Evolutionary conservation across 2,888 invertebrate species (phyloP), one percentile per base, ranked within the genome.

Genomic region (Heteropelma amictum): DNA sequence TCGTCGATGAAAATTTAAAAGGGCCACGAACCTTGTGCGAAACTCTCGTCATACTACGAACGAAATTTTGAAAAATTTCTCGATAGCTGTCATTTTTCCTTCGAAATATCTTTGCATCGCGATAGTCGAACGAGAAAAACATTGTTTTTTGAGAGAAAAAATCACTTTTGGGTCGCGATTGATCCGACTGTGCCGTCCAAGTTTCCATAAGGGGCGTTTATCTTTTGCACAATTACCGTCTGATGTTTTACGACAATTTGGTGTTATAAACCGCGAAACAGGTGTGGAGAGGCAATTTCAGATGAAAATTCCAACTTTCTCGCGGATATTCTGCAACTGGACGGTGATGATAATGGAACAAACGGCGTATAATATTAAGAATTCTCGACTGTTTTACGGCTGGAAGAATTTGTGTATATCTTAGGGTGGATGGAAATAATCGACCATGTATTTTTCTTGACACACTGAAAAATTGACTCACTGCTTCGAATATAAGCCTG

Each of bases 221-320:
- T 17, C 21, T 49, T 42, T 30, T 17, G 23, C 42, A 28, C 26
- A 58, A 65, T 58, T 53, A 23, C 21, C 3, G 19, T 30, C 30
- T n/a, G 33, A 65, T 33, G 35, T 61, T 54, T 70, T 65, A 72
- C 35, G 45, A 60, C 65, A 51, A 45, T 53, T 42, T 10, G n/a
- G 6, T 26, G 26, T 19, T 19, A 35, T 30, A 60, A 40, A 65
- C 6, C 10, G 8, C 56, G 40, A n/a, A 23, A 40, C 56, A 21
- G 38, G 45, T 61, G 60, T 53, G 69, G 8, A 19, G 30, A 21
- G 19, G 63, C 45, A 67, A 72, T 60, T 65, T 65, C 2, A 49
- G 28, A 30, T n/a, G 45, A 65, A 35, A 58, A 53, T 64, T 71
- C 45, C 21, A 72, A 72, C 72, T 72, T 72, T 72, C 72, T 67